Conservation (phyloP, 2,113 vertebrate genomes). For the Apistogramma diplotaenia region DNA sequence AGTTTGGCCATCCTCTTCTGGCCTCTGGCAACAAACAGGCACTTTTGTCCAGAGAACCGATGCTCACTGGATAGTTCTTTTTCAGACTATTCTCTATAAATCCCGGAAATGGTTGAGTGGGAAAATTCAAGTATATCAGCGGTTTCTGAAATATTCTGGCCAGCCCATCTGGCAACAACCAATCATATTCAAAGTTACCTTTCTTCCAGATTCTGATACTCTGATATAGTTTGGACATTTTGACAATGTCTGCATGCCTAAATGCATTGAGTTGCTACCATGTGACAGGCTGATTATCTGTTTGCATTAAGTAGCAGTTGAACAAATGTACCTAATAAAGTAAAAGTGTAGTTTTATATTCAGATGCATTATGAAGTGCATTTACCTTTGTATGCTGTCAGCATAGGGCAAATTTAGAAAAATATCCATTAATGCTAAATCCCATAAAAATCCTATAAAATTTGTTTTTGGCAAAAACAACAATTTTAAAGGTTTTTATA, state of each 20-base stretch:
- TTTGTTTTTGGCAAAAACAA: too few relatives aligned
- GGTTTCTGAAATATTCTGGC: too few relatives aligned
- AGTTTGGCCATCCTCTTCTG: too few relatives aligned
- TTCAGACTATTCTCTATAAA: background rate
- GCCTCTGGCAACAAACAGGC: background rate
- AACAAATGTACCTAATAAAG: background rate
- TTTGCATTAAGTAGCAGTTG: background rate
- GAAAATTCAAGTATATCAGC: too few relatives aligned
- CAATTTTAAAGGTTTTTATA: background rate
- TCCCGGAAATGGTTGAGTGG: too few relatives aligned
- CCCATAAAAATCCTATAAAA: background rate
- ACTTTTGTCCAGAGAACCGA: background rate
- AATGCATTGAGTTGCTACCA: too few relatives aligned
- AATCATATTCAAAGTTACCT: too few relatives aligned
- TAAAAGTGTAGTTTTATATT: background rate
- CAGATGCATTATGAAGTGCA: background rate
- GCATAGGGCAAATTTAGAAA: background rate
- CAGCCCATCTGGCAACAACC: too few relatives aligned
- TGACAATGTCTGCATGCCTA: too few relatives aligned
- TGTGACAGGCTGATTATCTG: background rate
- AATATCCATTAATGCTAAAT: background rate
- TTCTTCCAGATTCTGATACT: too few relatives aligned
- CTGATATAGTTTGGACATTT: too few relatives aligned
- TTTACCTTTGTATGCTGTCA: background rate
- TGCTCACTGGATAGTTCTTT: background rate